A percentile compares a stretch with the other conserved stretches of the same genome.
Conservation (phyloP, 92 coral and sea anemone genomes). For the Parazoanthus darwini region DNA sequence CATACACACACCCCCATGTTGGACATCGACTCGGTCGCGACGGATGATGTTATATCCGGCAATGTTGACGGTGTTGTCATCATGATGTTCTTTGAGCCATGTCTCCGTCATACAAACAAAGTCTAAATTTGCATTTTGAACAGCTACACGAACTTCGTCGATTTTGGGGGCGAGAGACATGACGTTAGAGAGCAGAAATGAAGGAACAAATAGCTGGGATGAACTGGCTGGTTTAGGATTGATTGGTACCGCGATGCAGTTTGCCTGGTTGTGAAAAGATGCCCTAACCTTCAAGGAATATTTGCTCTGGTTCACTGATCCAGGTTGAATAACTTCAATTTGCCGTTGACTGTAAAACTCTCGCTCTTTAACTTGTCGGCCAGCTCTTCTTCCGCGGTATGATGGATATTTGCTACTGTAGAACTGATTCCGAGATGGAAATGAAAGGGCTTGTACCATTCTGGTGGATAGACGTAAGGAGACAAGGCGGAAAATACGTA, state of each 20-base stretch:
- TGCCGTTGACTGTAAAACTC: conserved; percentile 28
- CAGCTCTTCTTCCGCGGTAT: too few species aligned
- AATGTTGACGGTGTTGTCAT: too few species aligned
- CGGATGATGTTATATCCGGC: too few species aligned
- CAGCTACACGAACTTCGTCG: conserved; percentile 61
- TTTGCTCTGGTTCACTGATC: conserved; percentile 10
- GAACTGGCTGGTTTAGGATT: conserved; percentile 34
- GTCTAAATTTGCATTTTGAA: conserved; percentile 59
- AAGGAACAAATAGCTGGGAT: conserved; percentile 44
- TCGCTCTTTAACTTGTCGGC: conserved; percentile 37
- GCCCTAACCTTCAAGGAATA: not conserved
- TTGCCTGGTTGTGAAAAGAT: conserved; percentile 1
- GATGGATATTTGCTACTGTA: too few species aligned
- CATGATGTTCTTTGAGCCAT: conserved; percentile 60
- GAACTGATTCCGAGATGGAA: conserved; percentile 35
- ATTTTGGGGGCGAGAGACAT: too few species aligned
- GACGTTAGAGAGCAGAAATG: conserved; percentile 55
- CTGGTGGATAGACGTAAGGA: not conserved
- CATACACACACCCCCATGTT: too few species aligned
- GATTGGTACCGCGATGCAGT: conserved; percentile 8
- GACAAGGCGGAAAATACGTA: not conserved
- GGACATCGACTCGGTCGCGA: too few species aligned
- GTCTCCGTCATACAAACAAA: conserved; percentile 60
- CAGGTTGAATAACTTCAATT: conserved; percentile 26
- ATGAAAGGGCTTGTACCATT: conserved; percentile 24